Percentiles rank a stretch among this genome's conserved stretches.
Evolutionary conservation across 64 coral and sea anemone genomes (phyloP).

Genomic region (Dendrophyllia cribrosa): DNA sequence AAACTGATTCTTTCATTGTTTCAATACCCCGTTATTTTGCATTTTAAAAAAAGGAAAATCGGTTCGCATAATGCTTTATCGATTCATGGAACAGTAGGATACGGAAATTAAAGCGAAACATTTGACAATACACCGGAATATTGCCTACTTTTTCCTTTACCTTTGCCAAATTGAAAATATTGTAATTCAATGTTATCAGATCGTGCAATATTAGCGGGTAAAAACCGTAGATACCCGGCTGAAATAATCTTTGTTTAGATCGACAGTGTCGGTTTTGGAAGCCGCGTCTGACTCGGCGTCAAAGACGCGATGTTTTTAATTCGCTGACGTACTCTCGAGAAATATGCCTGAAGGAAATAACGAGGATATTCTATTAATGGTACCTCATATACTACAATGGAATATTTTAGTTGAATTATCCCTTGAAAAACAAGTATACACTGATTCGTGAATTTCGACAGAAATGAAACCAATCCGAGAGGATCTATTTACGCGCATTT

Average conservation of each 20-base stretch:
- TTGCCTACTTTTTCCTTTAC: background rate
- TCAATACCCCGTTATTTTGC: background rate
- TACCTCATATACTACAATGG: too few relatives aligned
- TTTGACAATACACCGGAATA: constrained; percentile 12
- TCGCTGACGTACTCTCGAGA: too few relatives aligned
- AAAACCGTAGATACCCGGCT: background rate
- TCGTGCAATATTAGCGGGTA: background rate
- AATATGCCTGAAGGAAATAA: too few relatives aligned
- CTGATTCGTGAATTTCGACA: too few relatives aligned
- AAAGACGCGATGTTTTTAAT: too few relatives aligned
- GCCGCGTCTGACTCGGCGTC: too few relatives aligned
- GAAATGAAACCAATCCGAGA: too few relatives aligned
- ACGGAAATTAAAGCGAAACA: background rate
- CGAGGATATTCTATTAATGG: too few relatives aligned
- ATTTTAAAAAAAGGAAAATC: background rate
- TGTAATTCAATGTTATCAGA: background rate
- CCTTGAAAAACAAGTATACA: too few relatives aligned
- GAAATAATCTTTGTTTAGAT: background rate
- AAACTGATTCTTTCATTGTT: background rate
- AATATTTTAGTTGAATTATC: too few relatives aligned
- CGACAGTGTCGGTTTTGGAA: background rate
- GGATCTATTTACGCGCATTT: too few relatives aligned
- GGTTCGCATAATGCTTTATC: background rate
- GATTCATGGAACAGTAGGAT: background rate
- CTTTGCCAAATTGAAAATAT: constrained; percentile 5